Conservation (phyloP, 2,797 vertebrate species). For the Rhinophrynus dorsalis region DNA sequence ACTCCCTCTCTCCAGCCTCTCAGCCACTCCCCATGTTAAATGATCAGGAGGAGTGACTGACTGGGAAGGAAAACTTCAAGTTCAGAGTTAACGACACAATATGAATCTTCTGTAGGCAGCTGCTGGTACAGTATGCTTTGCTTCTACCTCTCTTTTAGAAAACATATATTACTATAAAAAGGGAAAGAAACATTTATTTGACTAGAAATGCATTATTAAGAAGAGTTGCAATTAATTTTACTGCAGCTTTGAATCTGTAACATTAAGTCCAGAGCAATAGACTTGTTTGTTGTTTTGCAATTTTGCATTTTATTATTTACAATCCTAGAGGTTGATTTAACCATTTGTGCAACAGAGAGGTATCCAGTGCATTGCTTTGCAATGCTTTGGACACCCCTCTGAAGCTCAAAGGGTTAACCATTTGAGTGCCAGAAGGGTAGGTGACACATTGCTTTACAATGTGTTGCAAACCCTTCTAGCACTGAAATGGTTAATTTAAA, state of each 20-base stretch:
- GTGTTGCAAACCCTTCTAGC: too few relatives aligned
- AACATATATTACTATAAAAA: background rate
- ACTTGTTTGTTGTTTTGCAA: background rate
- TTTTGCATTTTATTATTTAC: background rate
- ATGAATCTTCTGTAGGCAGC: background rate
- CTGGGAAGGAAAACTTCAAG: background rate
- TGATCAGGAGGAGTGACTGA: slow-evolving; percentile 17
- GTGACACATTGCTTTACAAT: too few relatives aligned
- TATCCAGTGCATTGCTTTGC: too few relatives aligned
- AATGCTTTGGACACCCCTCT: too few relatives aligned
- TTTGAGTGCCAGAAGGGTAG: too few relatives aligned
- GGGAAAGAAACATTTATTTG: background rate
- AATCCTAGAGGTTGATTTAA: too few relatives aligned
- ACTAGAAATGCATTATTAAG: too few relatives aligned
- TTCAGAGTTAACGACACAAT: slow-evolving; percentile 3
- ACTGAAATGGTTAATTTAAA: too few relatives aligned
- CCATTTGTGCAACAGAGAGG: too few relatives aligned
- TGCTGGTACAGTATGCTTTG: slow-evolving; percentile 16
- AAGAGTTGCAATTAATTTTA: background rate
- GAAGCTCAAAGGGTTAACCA: too few relatives aligned
- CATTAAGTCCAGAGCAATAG: background rate
- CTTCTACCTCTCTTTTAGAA: background rate
- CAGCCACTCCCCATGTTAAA: slow-evolving; percentile 6
- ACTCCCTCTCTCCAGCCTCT: background rate
- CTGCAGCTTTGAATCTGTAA: background rate